Evolutionary conservation across 2,113 vertebrate genomes (phyloP).

Genomic region (Panurus biarmicus): DNA sequence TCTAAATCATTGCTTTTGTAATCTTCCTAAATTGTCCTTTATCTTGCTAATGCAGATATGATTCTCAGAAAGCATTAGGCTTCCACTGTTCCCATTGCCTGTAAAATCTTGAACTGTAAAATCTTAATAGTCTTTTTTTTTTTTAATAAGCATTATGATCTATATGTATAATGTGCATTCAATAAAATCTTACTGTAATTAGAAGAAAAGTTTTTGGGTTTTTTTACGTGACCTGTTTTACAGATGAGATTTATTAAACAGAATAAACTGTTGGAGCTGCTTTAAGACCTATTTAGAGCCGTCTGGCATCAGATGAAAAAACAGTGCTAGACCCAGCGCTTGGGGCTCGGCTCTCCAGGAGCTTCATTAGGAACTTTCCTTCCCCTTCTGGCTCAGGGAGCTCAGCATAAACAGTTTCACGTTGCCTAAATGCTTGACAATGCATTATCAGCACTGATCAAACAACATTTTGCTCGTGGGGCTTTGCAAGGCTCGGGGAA

Average conservation of each 20-base stretch:
- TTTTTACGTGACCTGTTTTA: conserved; percentile 62
- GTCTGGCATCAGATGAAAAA: not conserved
- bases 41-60: conserved; percentile 77
- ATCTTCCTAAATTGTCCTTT: conserved; percentile 78
- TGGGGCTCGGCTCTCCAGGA: not conserved
- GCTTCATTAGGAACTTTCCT: not conserved
- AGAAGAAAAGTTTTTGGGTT: conserved; percentile 63
- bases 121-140: conserved; percentile 71
- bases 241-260: conserved; percentile 52
- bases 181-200: conserved; percentile 72
- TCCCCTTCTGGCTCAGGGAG: not conserved
- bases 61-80: conserved; percentile 65
- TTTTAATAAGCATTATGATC: conserved; percentile 73
- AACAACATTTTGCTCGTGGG: not conserved
- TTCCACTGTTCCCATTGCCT: conserved; percentile 56
- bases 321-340: not conserved
- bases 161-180: conserved; percentile 67
- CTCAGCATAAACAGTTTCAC: not conserved
- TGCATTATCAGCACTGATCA: not conserved
- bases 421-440: not conserved
- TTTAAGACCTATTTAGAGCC: conserved; percentile 12
- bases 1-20: conserved; percentile 76
- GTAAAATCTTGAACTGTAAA: conserved; percentile 70
- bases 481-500: not conserved
- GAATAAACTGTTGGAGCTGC: conserved; percentile 15